phyloP scores from a whole-genome alignment of 2,888 invertebrate species.

The Eudasyphora cyanicolor region DNA sequence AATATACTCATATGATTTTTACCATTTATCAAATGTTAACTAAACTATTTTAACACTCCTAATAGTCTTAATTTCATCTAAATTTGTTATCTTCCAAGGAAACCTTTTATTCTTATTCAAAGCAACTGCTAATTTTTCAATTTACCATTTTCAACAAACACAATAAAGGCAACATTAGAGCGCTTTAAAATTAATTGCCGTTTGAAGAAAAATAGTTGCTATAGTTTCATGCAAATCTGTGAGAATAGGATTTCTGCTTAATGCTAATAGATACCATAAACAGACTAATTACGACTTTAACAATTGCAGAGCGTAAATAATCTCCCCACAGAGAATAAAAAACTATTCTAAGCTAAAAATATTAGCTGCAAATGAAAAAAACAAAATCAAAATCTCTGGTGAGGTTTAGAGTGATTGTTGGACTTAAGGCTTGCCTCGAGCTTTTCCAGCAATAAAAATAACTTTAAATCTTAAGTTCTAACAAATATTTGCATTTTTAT shows the following conservation, averaged over 20 bases:
- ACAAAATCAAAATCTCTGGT: not conserved
- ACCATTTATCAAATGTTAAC: not conserved
- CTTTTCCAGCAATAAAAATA: not conserved
- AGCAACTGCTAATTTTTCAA: not conserved
- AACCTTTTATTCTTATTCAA: not conserved
- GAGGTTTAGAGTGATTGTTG: not conserved
- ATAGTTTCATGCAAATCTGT: not conserved
- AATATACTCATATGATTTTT: not conserved
- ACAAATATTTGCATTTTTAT: not conserved
- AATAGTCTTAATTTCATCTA: too few relatives aligned
- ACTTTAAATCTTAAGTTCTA: slow-evolving; percentile 16
- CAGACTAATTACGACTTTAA: not conserved
- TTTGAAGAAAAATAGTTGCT: not conserved
- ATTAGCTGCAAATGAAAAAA: not conserved
- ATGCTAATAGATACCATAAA: not conserved
- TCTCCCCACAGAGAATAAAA: not conserved
- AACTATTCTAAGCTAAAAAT: not conserved
- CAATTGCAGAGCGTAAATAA: not conserved
- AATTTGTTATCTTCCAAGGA: too few relatives aligned
- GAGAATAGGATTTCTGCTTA: not conserved
- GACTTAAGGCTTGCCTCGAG: slow-evolving; percentile 39
- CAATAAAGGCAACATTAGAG: not conserved
- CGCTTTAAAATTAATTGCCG: not conserved
- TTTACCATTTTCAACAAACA: too few relatives aligned
- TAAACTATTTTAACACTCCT: too few relatives aligned